Percentiles rank a stretch among this genome's conserved stretches.
phyloP scores from a whole-genome alignment of 2,797 vertebrate genomes.

The Microhierax caerulescens region DNA sequence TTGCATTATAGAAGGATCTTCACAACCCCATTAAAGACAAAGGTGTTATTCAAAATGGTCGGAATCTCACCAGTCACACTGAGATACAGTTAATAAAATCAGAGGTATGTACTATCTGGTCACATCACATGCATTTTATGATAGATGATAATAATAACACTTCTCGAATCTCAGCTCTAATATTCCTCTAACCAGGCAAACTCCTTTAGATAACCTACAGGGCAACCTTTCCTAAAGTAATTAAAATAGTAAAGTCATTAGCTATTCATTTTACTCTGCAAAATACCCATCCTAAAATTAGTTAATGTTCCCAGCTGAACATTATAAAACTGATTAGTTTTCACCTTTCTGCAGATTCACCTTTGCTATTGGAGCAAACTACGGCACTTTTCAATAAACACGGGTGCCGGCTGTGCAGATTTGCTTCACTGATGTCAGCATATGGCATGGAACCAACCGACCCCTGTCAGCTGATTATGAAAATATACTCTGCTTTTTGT shows the following conservation, averaged over 20 bases:
- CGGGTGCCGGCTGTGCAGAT: fast-evolving
- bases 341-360: background rate
- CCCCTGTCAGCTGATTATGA: fast-evolving
- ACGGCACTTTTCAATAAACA: background rate
- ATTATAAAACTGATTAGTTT: background rate
- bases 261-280: background rate
- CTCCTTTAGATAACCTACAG: background rate
- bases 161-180: background rate
- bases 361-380: background rate
- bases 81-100: background rate
- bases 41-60: background rate
- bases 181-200: background rate
- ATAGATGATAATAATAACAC: background rate
- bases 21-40: background rate
- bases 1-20: background rate
- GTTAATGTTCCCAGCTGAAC: background rate
- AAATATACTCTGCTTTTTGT: background rate
- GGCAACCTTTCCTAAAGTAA: background rate
- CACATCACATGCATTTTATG: background rate
- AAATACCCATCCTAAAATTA: background rate
- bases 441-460: fast-evolving
- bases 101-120: background rate
- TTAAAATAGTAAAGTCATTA: background rate
- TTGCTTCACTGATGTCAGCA: background rate
- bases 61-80: too few relatives aligned